These are phyloP conservation scores for Meganola albula DNA, from an alignment of 2,888 invertebrate genomes.

Conservation along the genomic window DNA sequence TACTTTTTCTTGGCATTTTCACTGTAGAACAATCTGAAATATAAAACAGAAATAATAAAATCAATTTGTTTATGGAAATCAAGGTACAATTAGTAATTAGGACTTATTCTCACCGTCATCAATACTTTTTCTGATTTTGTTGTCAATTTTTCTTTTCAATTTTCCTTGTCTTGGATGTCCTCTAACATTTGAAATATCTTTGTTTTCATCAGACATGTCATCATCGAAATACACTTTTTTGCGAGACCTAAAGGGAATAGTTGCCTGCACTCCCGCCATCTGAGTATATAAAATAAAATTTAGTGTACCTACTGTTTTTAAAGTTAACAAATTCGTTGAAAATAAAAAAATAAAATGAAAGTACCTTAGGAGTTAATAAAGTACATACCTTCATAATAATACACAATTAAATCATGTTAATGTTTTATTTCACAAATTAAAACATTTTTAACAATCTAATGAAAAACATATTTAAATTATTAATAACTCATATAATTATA, in stretches of 20 bases:
- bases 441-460: too few relatives aligned
- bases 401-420: too few relatives aligned
- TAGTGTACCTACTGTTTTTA: too few relatives aligned
- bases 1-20: conserved; percentile 45
- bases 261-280: conserved; percentile 68
- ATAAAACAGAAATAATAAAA: conserved; percentile 3
- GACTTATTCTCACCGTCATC: conserved; percentile 33
- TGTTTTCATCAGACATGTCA: conserved; percentile 49
- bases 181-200: conserved; percentile 37
- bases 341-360: too few relatives aligned
- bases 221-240: conserved; percentile 52
- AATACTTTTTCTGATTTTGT: conserved; percentile 21
- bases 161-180: conserved; percentile 15
- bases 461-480: too few relatives aligned
- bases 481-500: too few relatives aligned
- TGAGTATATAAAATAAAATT: too few relatives aligned
- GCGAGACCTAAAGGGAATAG: conserved; percentile 67
- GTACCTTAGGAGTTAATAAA: too few relatives aligned
- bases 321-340: too few relatives aligned
- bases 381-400: too few relatives aligned
- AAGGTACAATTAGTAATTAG: not conserved
- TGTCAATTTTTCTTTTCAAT: conserved; percentile 32
- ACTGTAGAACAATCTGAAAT: conserved; percentile 49
- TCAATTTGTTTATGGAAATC: not conserved
- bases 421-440: too few relatives aligned